Conservation (phyloP, 2,888 invertebrate genomes). For the Ariolimax columbianus region DNA sequence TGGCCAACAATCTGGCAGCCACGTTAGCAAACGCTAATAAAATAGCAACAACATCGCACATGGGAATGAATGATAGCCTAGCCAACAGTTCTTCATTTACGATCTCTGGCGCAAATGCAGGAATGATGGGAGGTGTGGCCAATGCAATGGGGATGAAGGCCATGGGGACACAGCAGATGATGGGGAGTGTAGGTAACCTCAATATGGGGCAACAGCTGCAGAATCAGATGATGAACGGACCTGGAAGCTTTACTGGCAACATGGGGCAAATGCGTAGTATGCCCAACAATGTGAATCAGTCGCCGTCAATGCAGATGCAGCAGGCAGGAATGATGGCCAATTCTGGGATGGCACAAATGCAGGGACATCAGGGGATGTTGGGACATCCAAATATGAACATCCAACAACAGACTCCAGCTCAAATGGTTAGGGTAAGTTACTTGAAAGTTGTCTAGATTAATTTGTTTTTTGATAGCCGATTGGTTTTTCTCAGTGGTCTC, state of each 20-base stretch:
- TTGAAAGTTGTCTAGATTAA: too few species aligned
- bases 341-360: conserved; percentile 65
- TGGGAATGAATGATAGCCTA: conserved; percentile 51
- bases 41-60: conserved; percentile 53
- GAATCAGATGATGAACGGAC: conserved; percentile 76
- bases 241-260: conserved; percentile 68
- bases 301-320: conserved; percentile 59
- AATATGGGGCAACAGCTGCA: conserved; percentile 60
- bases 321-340: conserved; percentile 55
- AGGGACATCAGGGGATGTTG: conserved; percentile 61
- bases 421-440: conserved; percentile 68
- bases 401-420: conserved; percentile 58
- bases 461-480: too few species aligned
- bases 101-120: conserved; percentile 49
- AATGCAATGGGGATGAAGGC: conserved; percentile 54
- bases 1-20: conserved; percentile 71
- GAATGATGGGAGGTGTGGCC: conserved; percentile 47
- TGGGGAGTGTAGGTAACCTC: conserved; percentile 57
- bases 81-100: conserved; percentile 49
- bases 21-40: conserved; percentile 51
- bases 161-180: conserved; percentile 56
- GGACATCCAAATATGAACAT: conserved; percentile 66
- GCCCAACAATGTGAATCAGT: conserved; percentile 58
- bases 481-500: too few species aligned
- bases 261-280: conserved; percentile 58